Evolutionary conservation across 1,140 invertebrate species (phyloP).

Genomic region (Papilio polytes): DNA sequence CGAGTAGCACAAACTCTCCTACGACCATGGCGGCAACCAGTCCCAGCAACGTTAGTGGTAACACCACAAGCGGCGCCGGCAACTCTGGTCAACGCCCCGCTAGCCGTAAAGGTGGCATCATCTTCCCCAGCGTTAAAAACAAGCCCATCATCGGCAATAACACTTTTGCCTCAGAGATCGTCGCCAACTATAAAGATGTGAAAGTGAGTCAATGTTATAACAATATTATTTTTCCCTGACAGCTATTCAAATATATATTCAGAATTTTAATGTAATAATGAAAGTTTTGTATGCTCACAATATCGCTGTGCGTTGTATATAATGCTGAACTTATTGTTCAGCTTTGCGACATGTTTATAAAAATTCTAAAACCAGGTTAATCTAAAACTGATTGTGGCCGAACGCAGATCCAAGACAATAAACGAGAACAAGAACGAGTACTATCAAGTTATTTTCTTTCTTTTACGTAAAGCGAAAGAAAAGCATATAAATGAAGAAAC

Average conservation of each 20-base stretch:
- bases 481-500: background rate
- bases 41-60: slow-evolving; percentile 45
- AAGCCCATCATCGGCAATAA: slow-evolving; percentile 93
- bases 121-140: slow-evolving; percentile 95
- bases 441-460: background rate
- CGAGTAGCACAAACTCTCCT: slow-evolving; percentile 49
- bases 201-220: slow-evolving; percentile 87
- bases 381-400: background rate
- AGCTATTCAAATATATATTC: slow-evolving; percentile 43
- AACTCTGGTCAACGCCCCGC: slow-evolving; percentile 60
- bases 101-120: slow-evolving; percentile 90
- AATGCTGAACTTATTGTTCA: background rate
- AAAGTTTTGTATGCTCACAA: background rate
- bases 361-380: no score
- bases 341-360: no score
- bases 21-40: slow-evolving; percentile 63
- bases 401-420: background rate
- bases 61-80: slow-evolving; percentile 44
- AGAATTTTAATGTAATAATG: background rate
- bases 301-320: background rate
- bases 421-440: background rate
- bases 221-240: slow-evolving; percentile 52
- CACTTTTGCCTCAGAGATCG: slow-evolving; percentile 90
- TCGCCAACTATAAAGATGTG: slow-evolving; percentile 90
- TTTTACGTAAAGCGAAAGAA: background rate